These are phyloP conservation scores for Chalcosyrphus nemorum DNA, from an alignment of 2,888 invertebrate species.

Conservation along the genomic window DNA sequence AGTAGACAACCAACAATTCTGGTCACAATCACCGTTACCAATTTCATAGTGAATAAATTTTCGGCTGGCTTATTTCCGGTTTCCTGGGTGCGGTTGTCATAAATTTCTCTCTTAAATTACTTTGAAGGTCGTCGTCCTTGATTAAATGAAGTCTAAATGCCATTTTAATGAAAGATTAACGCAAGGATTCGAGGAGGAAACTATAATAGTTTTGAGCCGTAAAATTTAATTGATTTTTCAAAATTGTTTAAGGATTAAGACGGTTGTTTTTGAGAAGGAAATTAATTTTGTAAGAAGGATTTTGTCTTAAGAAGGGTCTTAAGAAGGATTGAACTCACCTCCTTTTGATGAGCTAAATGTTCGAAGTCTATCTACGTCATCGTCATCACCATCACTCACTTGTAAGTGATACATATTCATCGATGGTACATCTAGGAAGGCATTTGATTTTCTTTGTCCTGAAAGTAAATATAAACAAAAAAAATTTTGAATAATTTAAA, in stretches of 20 bases:
- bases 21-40: neutral
- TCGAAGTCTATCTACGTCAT: constrained; percentile 94
- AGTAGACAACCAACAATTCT: neutral
- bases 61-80: neutral
- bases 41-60: constrained; percentile 3
- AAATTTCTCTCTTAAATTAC: neutral
- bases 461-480: constrained; percentile 80
- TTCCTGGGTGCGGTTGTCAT: neutral
- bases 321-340: too few species aligned
- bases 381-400: constrained; percentile 84
- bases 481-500: neutral
- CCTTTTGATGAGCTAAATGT: constrained; percentile 97
- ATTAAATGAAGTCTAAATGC: constrained; percentile 9
- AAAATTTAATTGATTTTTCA: neutral
- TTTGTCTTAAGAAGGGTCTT: too few species aligned
- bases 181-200: neutral
- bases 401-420: constrained; percentile 82
- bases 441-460: constrained; percentile 86
- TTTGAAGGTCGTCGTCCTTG: neutral
- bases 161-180: constrained; percentile 9
- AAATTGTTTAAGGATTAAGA: neutral
- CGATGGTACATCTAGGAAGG: constrained; percentile 86
- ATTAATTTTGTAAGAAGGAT: too few species aligned
- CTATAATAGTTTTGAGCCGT: neutral
- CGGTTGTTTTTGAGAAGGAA: neutral